Conservation (phyloP, 2,113 vertebrate genomes). For the Morone chrysops region DNA sequence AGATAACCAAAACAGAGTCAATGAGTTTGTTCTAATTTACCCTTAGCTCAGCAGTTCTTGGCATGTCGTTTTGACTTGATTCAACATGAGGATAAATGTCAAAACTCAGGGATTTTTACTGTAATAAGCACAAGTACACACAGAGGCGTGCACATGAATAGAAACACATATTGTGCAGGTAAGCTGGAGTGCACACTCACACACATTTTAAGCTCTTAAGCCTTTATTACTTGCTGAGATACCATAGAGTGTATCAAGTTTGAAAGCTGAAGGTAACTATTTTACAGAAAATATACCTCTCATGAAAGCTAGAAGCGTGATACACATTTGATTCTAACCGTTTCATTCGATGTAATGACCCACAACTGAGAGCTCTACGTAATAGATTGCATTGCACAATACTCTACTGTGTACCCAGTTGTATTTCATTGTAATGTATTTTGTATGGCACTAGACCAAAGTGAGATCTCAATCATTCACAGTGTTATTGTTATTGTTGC, state of each 20-base stretch:
- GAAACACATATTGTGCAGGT: conserved; percentile 7
- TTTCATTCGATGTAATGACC: conserved; percentile 16
- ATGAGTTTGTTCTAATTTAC: conserved; percentile 72
- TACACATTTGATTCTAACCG: background rate
- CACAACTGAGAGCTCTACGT: background rate
- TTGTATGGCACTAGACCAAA: conserved; percentile 64
- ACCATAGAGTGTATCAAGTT: conserved; percentile 5
- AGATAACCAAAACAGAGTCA: conserved; percentile 73
- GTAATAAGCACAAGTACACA: conserved; percentile 47
- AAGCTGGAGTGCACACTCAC: background rate
- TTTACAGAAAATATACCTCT: background rate
- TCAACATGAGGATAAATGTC: conserved; percentile 73
- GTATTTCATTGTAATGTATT: conserved; percentile 68
- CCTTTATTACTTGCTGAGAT: conserved; percentile 11
- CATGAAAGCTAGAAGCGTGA: background rate
- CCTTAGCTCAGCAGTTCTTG: conserved; percentile 76
- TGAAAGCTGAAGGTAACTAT: conserved; percentile 4
- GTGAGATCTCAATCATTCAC: conserved; percentile 82
- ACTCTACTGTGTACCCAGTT: conserved; percentile 21
- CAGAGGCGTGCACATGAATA: background rate
- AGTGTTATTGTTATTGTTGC: conserved; percentile 79
- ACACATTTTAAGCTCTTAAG: background rate
- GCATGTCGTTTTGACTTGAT: conserved; percentile 60
- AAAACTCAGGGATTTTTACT: conserved; percentile 53
- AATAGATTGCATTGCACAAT: conserved; percentile 31